Evolutionary conservation across 2,888 invertebrate genomes (phyloP).

Genomic region (Tetranychus truncatus): DNA sequence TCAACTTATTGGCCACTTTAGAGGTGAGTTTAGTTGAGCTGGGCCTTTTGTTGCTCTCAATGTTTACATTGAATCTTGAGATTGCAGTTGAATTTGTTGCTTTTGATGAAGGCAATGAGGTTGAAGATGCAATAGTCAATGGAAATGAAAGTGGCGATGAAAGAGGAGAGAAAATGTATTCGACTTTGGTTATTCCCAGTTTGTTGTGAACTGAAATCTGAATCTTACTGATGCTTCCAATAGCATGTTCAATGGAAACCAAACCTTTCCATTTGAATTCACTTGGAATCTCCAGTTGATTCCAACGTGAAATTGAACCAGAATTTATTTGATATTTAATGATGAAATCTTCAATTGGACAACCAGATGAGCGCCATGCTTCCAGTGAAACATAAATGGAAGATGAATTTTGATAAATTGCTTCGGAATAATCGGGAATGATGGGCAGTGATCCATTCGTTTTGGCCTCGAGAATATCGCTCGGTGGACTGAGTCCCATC

Average conservation of each 20-base stretch:
- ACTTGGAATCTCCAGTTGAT: background rate
- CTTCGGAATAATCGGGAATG: background rate
- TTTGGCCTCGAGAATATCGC: constrained; percentile 31
- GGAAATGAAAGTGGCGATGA: background rate
- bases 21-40: background rate
- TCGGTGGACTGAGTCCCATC: constrained; percentile 32
- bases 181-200: constrained; percentile 3
- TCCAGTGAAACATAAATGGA: background rate
- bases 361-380: background rate
- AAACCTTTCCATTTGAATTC: too few species aligned
- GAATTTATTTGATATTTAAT: background rate
- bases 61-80: background rate
- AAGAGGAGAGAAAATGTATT: constrained; percentile 1
- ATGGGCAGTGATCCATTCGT: constrained; percentile 32
- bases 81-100: background rate
- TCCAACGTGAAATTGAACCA: background rate
- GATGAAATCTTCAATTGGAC: background rate
- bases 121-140: background rate
- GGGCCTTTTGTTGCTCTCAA: background rate
- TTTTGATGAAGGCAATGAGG: background rate
- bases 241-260: background rate
- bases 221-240: background rate
- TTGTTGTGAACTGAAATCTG: background rate
- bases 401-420: background rate
- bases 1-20: too few species aligned